Base-by-base conservation (phyloP, 2,888 invertebrate genomes). In the Campaea margaritaria region DNA sequence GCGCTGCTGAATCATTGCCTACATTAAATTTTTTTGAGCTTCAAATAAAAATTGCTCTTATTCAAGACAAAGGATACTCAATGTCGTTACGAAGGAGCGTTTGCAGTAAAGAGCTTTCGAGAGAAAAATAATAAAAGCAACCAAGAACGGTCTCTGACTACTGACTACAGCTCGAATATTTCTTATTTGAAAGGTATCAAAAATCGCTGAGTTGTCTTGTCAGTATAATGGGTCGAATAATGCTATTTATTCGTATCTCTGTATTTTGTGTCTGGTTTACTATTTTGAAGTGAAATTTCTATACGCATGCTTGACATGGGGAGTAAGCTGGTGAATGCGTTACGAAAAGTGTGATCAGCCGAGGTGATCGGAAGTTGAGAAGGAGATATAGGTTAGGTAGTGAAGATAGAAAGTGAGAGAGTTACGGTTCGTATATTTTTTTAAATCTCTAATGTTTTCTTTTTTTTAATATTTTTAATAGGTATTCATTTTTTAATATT, bases 121-220 rank as follows among this genome's bases (percentile, higher is more conserved):
- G 52, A 70, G 69, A 73, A 62, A 77, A 78, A 80, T 76, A 76
- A 78, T 77, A 78, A 76, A 76, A 70, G 62, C 54, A 62, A 72
- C 67, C 69, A 62, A 68, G 59, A 65, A 59, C 68, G 68, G 51
- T 58, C 49, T 57, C 62, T 64, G 67, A 73, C 79, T 75, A 31
- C 31, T 21, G 75, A 72, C 76, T 75, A 78, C 74, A 3, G 21
- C 21, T 78, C 76, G 74, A 68, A 74, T 70, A 77, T 78, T 67
- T 79, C 72, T 73, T 79, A 75, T 77, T 82, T 75, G 76, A 78
- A 78, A 78, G 71, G 71, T 80, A 84, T 83, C 81, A 83, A 82
- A 85, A 82, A 78, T 79, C 75, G 74, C 78, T 75, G 79, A 78
- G 72, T 78, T 78, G 76, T 77, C 79, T 78, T 78, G 76, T 77